A percentile compares a stretch with the other conserved stretches of the same genome.
Evolutionary conservation across 2,797 vertebrate species (phyloP).

Genomic region (Gila robusta): DNA sequence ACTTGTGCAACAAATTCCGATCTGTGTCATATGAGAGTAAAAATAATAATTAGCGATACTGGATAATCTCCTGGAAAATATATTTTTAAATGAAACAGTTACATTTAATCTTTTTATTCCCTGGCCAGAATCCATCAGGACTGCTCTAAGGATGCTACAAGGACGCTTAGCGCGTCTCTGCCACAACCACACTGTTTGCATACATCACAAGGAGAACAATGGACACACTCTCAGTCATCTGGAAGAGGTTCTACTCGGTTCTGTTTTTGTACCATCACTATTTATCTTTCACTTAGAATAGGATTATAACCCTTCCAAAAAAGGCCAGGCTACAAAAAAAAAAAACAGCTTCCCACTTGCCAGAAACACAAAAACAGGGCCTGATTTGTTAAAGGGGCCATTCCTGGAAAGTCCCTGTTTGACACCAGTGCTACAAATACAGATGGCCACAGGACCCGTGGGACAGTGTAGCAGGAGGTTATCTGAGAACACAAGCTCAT

Average conservation of each 20-base stretch:
- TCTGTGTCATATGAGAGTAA: too few species aligned
- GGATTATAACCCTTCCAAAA: neutral
- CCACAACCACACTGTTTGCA: neutral
- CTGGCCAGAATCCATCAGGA: neutral
- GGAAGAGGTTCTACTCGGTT: neutral
- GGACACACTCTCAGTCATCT: neutral
- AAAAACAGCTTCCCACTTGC: slow-evolving; percentile 1
- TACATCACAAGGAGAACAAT: neutral
- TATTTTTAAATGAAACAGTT: neutral
- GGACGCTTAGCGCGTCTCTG: neutral
- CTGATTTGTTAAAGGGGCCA: neutral
- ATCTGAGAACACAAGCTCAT: slow-evolving; percentile 27
- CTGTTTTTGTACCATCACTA: neutral
- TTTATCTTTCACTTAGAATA: neutral
- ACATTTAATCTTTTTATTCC: neutral
- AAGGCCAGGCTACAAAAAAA: neutral
- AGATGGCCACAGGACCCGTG: neutral
- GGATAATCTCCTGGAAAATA: too few species aligned
- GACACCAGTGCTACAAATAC: slow-evolving; percentile 8
- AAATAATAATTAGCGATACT: too few species aligned
- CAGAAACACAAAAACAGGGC: neutral
- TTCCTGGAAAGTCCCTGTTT: slow-evolving; percentile 18
- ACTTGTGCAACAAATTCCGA: too few species aligned
- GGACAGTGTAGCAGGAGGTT: slow-evolving; percentile 29
- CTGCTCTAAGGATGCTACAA: neutral